Evolutionary conservation across 2,888 invertebrate species (phyloP).

Genomic region (Boloria selene): DNA sequence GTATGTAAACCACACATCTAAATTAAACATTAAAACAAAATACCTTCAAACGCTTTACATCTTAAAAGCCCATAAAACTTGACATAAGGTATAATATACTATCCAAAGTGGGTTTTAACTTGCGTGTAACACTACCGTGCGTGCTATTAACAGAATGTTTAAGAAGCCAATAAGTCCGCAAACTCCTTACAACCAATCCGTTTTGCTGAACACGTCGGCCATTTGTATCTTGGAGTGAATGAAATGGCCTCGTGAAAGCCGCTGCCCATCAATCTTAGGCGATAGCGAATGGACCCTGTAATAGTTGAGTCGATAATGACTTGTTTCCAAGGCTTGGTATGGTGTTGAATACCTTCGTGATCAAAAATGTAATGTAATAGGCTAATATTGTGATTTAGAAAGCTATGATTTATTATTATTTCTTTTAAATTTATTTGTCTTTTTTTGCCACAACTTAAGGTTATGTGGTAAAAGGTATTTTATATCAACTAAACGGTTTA

Average conservation of each 20-base stretch:
- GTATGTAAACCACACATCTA: not conserved
- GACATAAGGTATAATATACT: conserved; percentile 14
- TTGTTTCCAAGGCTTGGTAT: not conserved
- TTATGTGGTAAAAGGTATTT: too few species aligned
- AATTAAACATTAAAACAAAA: conserved; percentile 7
- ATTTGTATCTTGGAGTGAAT: conserved; percentile 50
- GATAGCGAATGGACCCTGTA: conserved; percentile 38
- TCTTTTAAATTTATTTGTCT: not conserved
- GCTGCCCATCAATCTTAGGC: conserved; percentile 49
- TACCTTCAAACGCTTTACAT: not conserved
- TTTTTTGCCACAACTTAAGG: too few species aligned
- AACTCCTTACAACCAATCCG: conserved; percentile 41
- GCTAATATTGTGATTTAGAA: not conserved
- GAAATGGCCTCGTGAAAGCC: conserved; percentile 46
- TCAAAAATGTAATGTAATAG: not conserved
- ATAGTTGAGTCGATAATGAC: conserved; percentile 44
- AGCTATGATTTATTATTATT: not conserved
- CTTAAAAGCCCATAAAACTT: conserved; percentile 3
- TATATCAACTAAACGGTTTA: too few species aligned
- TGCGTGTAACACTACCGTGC: conserved; percentile 27
- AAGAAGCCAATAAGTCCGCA: conserved; percentile 38
- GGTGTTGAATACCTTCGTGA: conserved; percentile 11
- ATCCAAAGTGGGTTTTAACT: conserved; percentile 13
- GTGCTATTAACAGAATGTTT: conserved; percentile 38
- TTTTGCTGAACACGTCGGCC: conserved; percentile 48